A percentile compares a stretch with the other conserved stretches of the same genome.
phyloP scores from a whole-genome alignment of 2,113 vertebrate species.

The Paracanthobrama guichenoti region DNA sequence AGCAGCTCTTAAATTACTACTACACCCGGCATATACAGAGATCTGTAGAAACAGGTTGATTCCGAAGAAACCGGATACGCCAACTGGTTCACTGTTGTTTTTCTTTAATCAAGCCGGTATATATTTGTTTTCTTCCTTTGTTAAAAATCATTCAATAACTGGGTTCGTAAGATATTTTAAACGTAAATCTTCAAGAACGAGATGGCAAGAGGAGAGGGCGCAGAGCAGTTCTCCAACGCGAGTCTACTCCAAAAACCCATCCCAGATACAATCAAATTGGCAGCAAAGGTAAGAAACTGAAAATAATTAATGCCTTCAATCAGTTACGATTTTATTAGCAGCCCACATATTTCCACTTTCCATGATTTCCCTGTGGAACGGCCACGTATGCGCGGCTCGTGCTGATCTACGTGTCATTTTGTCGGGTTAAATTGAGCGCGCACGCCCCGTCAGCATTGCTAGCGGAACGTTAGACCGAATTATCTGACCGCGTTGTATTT shows the following conservation, averaged over 20 bases:
- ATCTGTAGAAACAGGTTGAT: conserved; percentile 15
- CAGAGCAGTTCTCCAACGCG: conserved; percentile 72
- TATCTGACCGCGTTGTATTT: not conserved
- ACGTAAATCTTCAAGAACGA: not conserved
- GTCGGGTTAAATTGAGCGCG: not conserved
- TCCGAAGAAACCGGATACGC: not conserved
- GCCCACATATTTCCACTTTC: not conserved
- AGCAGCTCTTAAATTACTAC: conserved; percentile 31
- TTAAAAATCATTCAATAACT: not conserved
- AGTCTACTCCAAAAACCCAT: conserved; percentile 70
- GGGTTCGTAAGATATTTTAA: not conserved
- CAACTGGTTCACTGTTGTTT: not conserved
- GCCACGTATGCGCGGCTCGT: not conserved
- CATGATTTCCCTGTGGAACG: not conserved
- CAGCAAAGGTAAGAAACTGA: conserved; percentile 63
- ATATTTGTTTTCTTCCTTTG: not conserved
- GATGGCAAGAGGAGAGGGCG: conserved; percentile 77
- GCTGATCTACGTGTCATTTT: conserved; percentile 11
- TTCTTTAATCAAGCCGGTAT: not conserved
- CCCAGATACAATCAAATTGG: conserved; percentile 54
- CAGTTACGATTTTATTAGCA: not conserved
- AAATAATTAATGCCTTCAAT: not conserved
- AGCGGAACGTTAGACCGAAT: not conserved
- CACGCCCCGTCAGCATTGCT: not conserved
- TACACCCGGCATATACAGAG: not conserved